Percentiles rank a stretch among this genome's conserved stretches.
Conservation (phyloP, 2,888 invertebrate species). For the Leucophenga maculata region DNA sequence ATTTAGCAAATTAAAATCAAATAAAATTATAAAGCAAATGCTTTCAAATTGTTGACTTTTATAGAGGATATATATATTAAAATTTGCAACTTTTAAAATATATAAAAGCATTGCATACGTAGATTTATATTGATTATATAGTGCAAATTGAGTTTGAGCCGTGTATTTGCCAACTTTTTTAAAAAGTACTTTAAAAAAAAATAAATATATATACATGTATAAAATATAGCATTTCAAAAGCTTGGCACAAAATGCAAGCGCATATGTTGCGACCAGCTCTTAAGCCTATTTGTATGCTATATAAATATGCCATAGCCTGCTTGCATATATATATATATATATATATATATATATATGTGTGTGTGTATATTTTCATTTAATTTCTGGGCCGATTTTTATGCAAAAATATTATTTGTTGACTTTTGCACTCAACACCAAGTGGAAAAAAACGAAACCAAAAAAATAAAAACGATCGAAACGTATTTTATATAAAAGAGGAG, state of each 20-base stretch:
- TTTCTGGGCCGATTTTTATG: conserved; percentile 55
- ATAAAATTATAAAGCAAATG: no score
- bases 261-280: background rate
- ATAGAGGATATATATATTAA: background rate
- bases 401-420: conserved; percentile 64
- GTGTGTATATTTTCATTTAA: conserved; percentile 54
- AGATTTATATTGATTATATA: conserved; percentile 4
- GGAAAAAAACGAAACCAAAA: conserved; percentile 20
- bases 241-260: background rate
- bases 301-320: background rate
- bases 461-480: conserved; percentile 33
- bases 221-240: conserved; percentile 9
- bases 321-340: background rate
- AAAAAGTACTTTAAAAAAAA: background rate
- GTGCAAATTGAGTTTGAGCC: conserved; percentile 1
- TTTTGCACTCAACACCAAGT: conserved; percentile 43
- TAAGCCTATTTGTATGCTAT: background rate
- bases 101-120: background rate
- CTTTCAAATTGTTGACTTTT: no score
- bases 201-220: background rate
- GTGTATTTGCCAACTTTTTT: background rate
- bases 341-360: conserved; percentile 18
- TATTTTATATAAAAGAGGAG: conserved; percentile 1
- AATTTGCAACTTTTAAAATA: background rate
- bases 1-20: no score